Conservation (phyloP, 2,888 invertebrate genomes). For the Cataglyphis rosenhaueri region DNA sequence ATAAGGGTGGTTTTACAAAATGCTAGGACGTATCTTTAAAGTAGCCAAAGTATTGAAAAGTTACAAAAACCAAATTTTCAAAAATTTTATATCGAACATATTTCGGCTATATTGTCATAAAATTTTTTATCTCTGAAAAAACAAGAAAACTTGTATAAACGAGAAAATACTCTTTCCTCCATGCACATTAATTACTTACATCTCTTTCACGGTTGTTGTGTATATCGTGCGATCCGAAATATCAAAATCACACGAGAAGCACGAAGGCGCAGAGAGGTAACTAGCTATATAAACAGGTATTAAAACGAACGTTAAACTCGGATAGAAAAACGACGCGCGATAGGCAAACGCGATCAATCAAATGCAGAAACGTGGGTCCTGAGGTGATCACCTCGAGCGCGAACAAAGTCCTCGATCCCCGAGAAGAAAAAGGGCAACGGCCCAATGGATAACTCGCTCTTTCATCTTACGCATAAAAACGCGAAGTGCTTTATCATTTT, state of each 20-base stretch:
- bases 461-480: constrained; percentile 7
- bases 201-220: neutral
- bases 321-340: constrained; percentile 37
- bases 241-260: constrained; percentile 12
- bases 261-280: constrained; percentile 12
- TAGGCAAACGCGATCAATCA: constrained; percentile 51
- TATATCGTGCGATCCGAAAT: constrained; percentile 28
- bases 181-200: neutral
- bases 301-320: constrained; percentile 47
- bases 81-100: neutral
- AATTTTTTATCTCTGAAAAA: neutral
- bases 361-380: constrained; percentile 35
- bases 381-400: constrained; percentile 20
- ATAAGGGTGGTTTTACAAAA: neutral
- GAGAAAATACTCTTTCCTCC: neutral
- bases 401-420: constrained; percentile 23
- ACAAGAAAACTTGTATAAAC: neutral
- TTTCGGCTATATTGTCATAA: neutral
- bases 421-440: constrained; percentile 31
- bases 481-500: constrained; percentile 1
- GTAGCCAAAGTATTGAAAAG: neutral
- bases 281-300: constrained; percentile 44
- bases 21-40: neutral
- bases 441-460: neutral
- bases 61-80: neutral